Conservation (phyloP, 2,888 invertebrate genomes). For the Hetaerina titia region DNA sequence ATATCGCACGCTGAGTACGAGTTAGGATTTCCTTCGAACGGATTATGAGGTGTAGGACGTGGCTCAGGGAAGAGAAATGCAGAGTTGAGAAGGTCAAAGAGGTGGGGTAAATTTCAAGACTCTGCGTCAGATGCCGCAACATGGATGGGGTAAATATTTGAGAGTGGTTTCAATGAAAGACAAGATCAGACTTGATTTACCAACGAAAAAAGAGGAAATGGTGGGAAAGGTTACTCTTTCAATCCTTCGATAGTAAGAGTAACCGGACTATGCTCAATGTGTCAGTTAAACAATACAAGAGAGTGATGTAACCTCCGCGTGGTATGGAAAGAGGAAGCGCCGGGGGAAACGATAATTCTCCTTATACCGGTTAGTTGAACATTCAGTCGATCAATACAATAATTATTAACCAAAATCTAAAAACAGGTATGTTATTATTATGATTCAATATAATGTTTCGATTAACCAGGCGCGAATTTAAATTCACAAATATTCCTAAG, state of each 20-base stretch:
- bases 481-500: too few species aligned
- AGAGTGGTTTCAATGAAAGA: constrained; percentile 19
- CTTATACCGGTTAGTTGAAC: too few species aligned
- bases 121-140: not conserved
- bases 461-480: too few species aligned
- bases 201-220: constrained; percentile 21
- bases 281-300: too few species aligned
- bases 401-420: too few species aligned
- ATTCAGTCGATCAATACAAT: too few species aligned
- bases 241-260: not conserved
- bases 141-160: not conserved
- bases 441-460: too few species aligned
- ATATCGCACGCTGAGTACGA: not conserved
- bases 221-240: not conserved
- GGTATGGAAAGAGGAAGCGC: too few species aligned
- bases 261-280: not conserved
- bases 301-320: too few species aligned
- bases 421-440: too few species aligned
- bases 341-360: too few species aligned
- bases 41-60: not conserved
- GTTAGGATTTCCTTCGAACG: not conserved
- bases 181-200: constrained; percentile 40
- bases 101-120: not conserved
- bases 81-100: not conserved
- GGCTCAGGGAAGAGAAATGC: not conserved